phyloP scores from a whole-genome alignment of 2,888 invertebrate genomes.

The Cistogaster globosa region DNA sequence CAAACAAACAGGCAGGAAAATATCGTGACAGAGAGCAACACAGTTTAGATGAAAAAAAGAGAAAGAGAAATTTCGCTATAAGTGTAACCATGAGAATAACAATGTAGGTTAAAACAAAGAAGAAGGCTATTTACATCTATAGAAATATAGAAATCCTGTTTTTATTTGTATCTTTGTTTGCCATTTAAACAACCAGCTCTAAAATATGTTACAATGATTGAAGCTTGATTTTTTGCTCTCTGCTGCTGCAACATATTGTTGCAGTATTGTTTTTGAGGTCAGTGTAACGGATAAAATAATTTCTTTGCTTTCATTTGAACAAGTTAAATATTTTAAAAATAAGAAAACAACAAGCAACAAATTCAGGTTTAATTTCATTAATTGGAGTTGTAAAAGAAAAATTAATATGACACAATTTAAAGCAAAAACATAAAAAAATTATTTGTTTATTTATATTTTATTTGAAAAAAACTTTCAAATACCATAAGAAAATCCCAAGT shows the following conservation, averaged over 20 bases:
- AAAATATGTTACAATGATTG: constrained; percentile 33
- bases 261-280: constrained; percentile 62
- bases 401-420: constrained; percentile 47
- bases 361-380: constrained; percentile 53
- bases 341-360: constrained; percentile 25
- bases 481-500: not conserved
- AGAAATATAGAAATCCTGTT: constrained; percentile 66
- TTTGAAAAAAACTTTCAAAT: not conserved
- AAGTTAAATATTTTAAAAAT: constrained; percentile 35
- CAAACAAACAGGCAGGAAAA: no score
- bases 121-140: not conserved
- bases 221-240: constrained; percentile 42
- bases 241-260: constrained; percentile 10
- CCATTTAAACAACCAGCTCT: constrained; percentile 6
- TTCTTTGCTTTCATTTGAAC: constrained; percentile 67
- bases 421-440: constrained; percentile 9
- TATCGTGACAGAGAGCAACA: not conserved
- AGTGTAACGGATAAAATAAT: constrained; percentile 69
- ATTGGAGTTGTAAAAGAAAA: constrained; percentile 55
- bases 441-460: not conserved
- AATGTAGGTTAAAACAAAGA: constrained; percentile 59
- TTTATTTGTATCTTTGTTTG: constrained; percentile 28
- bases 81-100: constrained; percentile 7
- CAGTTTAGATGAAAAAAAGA: not conserved
- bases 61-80: constrained; percentile 21